These are phyloP conservation scores for Volucella inflata DNA, from an alignment of 2,888 invertebrate genomes.

Conservation along the genomic window DNA sequence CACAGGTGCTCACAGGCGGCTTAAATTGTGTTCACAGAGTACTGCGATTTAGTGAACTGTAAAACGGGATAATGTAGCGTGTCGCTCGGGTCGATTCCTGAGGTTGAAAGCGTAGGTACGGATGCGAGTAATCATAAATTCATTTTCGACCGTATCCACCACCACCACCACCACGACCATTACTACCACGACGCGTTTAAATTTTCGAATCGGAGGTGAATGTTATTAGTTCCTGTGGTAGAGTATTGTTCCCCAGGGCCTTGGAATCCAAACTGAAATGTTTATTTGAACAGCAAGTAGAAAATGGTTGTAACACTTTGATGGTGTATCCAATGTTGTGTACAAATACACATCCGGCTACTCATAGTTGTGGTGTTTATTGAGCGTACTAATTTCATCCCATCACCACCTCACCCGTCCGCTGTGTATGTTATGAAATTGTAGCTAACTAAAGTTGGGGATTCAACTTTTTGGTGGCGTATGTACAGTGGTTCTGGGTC, in stretches of 20 bases:
- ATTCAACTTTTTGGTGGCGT: too few relatives aligned
- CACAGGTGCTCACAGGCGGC: neutral
- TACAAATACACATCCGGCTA: too few relatives aligned
- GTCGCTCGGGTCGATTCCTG: constrained; percentile 12
- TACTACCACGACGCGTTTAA: neutral
- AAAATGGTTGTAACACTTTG: too few relatives aligned
- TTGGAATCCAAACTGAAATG: constrained; percentile 7
- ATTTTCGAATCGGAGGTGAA: constrained; percentile 5
- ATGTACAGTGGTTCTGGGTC: too few relatives aligned
- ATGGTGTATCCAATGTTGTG: too few relatives aligned
- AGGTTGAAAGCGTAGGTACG: neutral
- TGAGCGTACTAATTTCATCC: too few relatives aligned
- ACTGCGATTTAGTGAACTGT: constrained; percentile 39
- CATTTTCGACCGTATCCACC: neutral
- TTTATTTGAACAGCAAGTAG: constrained; percentile 1
- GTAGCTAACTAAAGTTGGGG: too few relatives aligned
- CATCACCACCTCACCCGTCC: too few relatives aligned
- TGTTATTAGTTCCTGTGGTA: constrained; percentile 18
- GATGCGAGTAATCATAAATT: neutral
- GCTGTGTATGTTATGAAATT: too few relatives aligned
- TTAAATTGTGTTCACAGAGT: neutral
- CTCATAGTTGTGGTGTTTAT: too few relatives aligned
- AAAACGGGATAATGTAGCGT: constrained; percentile 50
- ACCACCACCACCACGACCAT: too few relatives aligned
- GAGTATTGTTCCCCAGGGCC: neutral